Base-by-base conservation (phyloP, 1,140 invertebrate species). In the Drosophila ogumai region DNA sequence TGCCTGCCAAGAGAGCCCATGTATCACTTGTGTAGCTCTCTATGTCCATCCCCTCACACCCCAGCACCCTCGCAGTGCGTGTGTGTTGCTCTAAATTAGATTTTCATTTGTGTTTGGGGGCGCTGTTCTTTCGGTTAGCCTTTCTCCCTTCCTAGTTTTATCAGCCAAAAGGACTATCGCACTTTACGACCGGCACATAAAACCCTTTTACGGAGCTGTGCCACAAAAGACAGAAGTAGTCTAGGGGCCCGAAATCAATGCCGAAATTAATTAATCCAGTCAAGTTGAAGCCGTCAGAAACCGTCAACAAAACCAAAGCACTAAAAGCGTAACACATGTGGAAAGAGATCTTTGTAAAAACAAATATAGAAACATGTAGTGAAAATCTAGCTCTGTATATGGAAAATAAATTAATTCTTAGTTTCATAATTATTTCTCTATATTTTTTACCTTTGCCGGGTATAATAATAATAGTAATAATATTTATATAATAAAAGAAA, bases 41-140 rank as follows among this genome's bases (percentile, higher is more conserved):
- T 46, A 19, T 40, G 10, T 17, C 67, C 19, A 3, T 50, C 5
- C 15, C n/a, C 28, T 34, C 22, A 22, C 46, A 38, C 28, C 31
- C 28, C 32, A 19, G 15, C 43, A 43, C 5, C 15, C n/a, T 9
- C 15, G 46, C 34, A 58, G 46, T 73, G 85, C 74, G 74, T 90
- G 81, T 66, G 74, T 85, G 81, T 59, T 71, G 81, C 78, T 81
- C 69, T 64, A 88, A 88, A 88, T 88, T 88, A 90, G 85, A 90
- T 85, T 90, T 88, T 85, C 85, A 88, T 90, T 88, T 90, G 84
- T 40, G 46, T 57, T 56, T 13, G n/a, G 31, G 40, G 46, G 31
- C 49, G 25, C 38, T 65, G 64, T 73, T 74, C 52, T 66, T 50
- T 56, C 43, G 3, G 12, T 22, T 41, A 40, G 40, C 43, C 28